These are phyloP conservation scores for Dipodomys spectabilis DNA, from an alignment of 2,113 vertebrate genomes.

Conservation along the genomic window DNA sequence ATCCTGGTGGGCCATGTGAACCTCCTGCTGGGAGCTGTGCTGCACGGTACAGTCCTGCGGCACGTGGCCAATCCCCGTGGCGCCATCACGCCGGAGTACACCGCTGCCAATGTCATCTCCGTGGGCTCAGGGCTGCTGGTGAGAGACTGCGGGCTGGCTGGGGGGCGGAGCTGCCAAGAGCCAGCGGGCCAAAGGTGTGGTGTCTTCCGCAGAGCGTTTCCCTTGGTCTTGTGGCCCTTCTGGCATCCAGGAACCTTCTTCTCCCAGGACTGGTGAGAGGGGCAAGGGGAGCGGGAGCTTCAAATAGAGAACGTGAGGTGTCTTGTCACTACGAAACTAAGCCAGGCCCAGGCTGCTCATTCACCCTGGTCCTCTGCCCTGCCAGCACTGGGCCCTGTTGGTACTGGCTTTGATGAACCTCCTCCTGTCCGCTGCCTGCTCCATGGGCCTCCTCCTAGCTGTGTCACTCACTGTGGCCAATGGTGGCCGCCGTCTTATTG, in stretches of 20 bases:
- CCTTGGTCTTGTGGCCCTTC: constrained; percentile 92
- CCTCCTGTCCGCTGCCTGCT: constrained; percentile 91
- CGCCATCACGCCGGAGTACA: constrained; percentile 89
- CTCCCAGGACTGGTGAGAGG: constrained; percentile 80
- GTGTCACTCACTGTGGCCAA: constrained; percentile 89
- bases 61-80: constrained; percentile 92
- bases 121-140: constrained; percentile 94
- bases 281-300: neutral
- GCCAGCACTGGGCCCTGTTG: constrained; percentile 92
- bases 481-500: constrained; percentile 88
- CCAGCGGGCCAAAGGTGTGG: neutral
- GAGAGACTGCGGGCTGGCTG: constrained; percentile 71
- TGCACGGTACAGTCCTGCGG: constrained; percentile 93
- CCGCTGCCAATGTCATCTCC: constrained; percentile 91
- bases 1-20: constrained; percentile 94
- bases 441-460: constrained; percentile 90
- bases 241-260: constrained; percentile 91
- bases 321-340: neutral
- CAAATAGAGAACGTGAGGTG: neutral
- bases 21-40: constrained; percentile 93
- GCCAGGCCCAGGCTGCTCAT: neutral
- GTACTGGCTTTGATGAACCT: constrained; percentile 88
- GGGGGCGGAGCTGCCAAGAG: neutral
- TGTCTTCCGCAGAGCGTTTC: constrained; percentile 89
- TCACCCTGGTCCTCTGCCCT: neutral